Conservation (phyloP, 2,113 vertebrate species). For the Bucco capensis region DNA sequence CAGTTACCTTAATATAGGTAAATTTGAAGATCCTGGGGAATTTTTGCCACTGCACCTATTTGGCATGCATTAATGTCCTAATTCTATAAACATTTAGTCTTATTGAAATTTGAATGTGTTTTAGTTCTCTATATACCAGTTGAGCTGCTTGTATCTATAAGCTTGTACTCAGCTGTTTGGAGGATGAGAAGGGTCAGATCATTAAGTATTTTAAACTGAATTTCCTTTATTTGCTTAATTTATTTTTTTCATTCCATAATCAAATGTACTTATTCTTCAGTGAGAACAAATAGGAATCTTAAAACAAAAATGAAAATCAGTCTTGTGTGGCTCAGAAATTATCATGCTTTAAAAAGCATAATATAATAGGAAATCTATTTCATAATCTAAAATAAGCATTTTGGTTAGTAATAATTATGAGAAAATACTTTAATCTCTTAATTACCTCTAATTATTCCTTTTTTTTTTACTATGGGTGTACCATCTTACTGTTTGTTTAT, state of each 20-base stretch:
- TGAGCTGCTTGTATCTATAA: neutral
- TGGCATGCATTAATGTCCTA: slow-evolving; percentile 1
- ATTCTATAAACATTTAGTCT: neutral
- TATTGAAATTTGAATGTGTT: neutral
- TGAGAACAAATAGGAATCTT: slow-evolving; percentile 65
- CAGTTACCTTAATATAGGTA: neutral
- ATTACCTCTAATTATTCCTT: neutral
- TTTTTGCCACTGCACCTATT: slow-evolving; percentile 23
- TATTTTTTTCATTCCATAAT: slow-evolving; percentile 65
- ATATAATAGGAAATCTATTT: slow-evolving; percentile 41
- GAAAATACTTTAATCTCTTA: slow-evolving; percentile 15
- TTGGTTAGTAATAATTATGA: slow-evolving; percentile 39
- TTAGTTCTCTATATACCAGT: neutral
- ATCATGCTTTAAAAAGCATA: slow-evolving; percentile 37
- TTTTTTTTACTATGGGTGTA: slow-evolving; percentile 45
- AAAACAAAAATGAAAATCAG: slow-evolving; percentile 61
- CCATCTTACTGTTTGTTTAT: slow-evolving; percentile 38
- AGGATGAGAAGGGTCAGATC: neutral
- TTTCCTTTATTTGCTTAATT: slow-evolving; percentile 40
- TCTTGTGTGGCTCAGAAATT: slow-evolving; percentile 70
- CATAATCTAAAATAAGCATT: slow-evolving; percentile 28
- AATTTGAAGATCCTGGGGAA: slow-evolving; percentile 35
- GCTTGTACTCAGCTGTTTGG: neutral
- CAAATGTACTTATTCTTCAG: slow-evolving; percentile 64
- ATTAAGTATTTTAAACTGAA: slow-evolving; percentile 27